phyloP scores from a whole-genome alignment of 1,140 invertebrate genomes.

The Aphaenogaster rudis region DNA sequence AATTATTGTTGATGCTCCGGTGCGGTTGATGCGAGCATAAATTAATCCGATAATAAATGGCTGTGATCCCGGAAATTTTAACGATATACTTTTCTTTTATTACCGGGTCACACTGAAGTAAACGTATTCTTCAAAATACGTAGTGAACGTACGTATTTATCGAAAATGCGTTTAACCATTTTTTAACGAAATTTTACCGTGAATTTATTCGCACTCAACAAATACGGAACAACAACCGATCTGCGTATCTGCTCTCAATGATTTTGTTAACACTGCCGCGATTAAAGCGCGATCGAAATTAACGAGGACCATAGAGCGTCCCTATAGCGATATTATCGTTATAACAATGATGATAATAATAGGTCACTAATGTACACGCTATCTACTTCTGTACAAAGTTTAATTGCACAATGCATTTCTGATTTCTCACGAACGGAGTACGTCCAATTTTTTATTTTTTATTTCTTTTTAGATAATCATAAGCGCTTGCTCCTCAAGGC shows the following conservation, averaged over 20 bases:
- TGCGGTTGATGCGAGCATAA: constrained; percentile 10
- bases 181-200: background rate
- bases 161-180: constrained; percentile 24
- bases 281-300: constrained; percentile 68
- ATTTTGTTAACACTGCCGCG: constrained; percentile 42
- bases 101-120: background rate
- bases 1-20: constrained; percentile 13
- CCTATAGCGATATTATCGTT: constrained; percentile 65
- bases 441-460: constrained; percentile 29
- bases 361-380: constrained; percentile 70
- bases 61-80: background rate
- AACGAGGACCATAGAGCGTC: constrained; percentile 66
- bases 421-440: constrained; percentile 52
- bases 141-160: background rate
- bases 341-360: constrained; percentile 71
- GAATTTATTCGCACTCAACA: constrained; percentile 23
- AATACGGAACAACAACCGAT: constrained; percentile 26
- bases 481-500: constrained; percentile 72
- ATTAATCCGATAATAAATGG: constrained; percentile 30
- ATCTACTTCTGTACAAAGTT: constrained; percentile 74
- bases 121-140: background rate
- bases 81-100: background rate
- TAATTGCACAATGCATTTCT: constrained; percentile 72
- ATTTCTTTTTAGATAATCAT: constrained; percentile 55
- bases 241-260: constrained; percentile 5